Evolutionary conservation across 2,888 invertebrate species (phyloP), one percentile per base, ranked within the genome.

Genomic region (Xylota segnis): DNA sequence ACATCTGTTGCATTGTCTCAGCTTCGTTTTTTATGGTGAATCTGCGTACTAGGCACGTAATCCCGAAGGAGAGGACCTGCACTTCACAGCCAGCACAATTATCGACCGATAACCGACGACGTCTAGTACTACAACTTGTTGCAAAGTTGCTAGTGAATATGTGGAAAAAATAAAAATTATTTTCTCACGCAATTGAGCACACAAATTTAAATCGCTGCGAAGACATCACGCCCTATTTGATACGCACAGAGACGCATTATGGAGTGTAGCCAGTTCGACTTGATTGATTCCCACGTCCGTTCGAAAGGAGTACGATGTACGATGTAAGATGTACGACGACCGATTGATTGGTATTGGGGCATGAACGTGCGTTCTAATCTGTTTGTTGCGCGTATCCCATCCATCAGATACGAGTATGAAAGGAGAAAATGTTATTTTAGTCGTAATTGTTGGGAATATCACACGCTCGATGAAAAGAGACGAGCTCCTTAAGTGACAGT

Each of bases 161-260:
- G 34, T 34, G 58, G 37, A 65, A 37, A 61, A 23, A 54, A 47
- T 7, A 32, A 32, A 66, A 66, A 61, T 63, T 43, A 79, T 74
- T 83, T 86, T 86, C 86, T 86, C 86, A 86, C 86, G 86, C 86
- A 86, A 86, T 86, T 86, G 86, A 86, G 84, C 81, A 86, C 81
- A 84, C 66, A 77, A 78, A 83, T 83, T 83, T 83, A 58, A 59
- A 78, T 75, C 34, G 61, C 71, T 74, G 59, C 50, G 74, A 84
- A 84, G 84, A 75, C 75, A 76, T 86, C 86, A 82, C 86, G 82
- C 86, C 86, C 86, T 72, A 77, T 63, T 81, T 82, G 81, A 76
- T 72, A 86, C 86, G 86, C 86, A 86, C 82, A 86, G 86, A 83
- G 68, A 61, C 78, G 79, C 74, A 83, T 78, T 61, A 52, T 59